Evolutionary conservation across 2,113 vertebrate species (phyloP).

Genomic region (Pungitius pungitius): DNA sequence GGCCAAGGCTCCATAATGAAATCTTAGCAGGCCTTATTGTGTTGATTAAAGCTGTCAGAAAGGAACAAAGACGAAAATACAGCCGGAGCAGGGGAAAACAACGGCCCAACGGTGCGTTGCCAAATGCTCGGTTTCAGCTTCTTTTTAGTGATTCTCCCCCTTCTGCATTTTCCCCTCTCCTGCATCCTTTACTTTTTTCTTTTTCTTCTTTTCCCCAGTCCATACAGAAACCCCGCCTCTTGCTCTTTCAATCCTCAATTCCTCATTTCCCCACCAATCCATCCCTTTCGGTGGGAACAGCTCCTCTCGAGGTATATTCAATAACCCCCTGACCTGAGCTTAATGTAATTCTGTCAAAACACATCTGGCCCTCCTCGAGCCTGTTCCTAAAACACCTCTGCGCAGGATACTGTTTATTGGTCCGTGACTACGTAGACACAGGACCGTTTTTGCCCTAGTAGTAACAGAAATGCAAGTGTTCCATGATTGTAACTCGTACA

Average conservation of each 20-base stretch:
- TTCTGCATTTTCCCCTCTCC: constrained; percentile 7
- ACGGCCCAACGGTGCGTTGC: constrained; percentile 37
- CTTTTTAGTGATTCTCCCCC: constrained; percentile 27
- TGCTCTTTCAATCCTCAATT: background rate
- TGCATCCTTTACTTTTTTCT: background rate
- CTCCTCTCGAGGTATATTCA: constrained; percentile 32
- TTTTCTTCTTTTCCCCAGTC: background rate
- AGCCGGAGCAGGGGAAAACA: constrained; percentile 58
- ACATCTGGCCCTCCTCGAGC: constrained; percentile 11
- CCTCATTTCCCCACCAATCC: constrained; percentile 2
- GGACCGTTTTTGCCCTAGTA: constrained; percentile 9
- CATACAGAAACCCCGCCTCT: background rate
- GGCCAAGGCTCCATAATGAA: constrained; percentile 67
- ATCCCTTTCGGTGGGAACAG: constrained; percentile 19
- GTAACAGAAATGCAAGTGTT: background rate
- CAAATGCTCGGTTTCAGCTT: constrained; percentile 36
- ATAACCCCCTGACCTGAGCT: constrained; percentile 37
- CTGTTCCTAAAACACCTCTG: background rate
- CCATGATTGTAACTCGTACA: too few relatives aligned
- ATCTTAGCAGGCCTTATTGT: constrained; percentile 72
- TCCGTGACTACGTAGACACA: background rate
- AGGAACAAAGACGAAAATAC: constrained; percentile 68
- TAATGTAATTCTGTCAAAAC: constrained; percentile 56
- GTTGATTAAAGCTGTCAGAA: constrained; percentile 78
- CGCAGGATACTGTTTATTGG: constrained; percentile 7